Percentiles rank a stretch among this genome's conserved stretches.
Evolutionary conservation across 2,888 invertebrate species (phyloP).

Genomic region (Tachina fera): DNA sequence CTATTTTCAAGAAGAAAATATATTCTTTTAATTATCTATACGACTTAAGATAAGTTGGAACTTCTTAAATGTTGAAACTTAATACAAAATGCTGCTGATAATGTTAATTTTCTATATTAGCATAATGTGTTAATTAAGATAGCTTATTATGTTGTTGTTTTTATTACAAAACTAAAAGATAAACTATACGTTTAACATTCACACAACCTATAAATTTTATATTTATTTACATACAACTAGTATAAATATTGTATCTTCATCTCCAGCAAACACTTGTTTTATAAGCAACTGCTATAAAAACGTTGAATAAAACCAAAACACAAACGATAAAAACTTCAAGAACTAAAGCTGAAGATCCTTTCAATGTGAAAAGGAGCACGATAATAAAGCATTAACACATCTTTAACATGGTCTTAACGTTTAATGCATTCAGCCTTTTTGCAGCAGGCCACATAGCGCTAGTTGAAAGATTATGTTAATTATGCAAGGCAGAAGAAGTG

Average conservation of each 20-base stretch:
- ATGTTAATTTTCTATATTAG: slow-evolving; percentile 66
- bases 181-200: slow-evolving; percentile 40
- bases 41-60: neutral
- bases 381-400: slow-evolving; percentile 69
- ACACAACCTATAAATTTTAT: neutral
- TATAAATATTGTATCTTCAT: slow-evolving; percentile 19
- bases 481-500: slow-evolving; percentile 33
- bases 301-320: neutral
- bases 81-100: slow-evolving; percentile 56
- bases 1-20: neutral
- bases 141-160: slow-evolving; percentile 60
- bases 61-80: slow-evolving; percentile 45
- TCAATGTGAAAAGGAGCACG: slow-evolving; percentile 52
- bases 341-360: slow-evolving; percentile 30
- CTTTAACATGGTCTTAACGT: slow-evolving; percentile 30
- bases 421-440: slow-evolving; percentile 49
- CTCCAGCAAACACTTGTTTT: slow-evolving; percentile 13
- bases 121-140: slow-evolving; percentile 71
- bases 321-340: slow-evolving; percentile 1
- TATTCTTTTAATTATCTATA: neutral
- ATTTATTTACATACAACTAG: neutral
- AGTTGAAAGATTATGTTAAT: slow-evolving; percentile 65
- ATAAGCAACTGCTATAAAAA: neutral
- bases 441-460: slow-evolving; percentile 51
- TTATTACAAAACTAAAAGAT: slow-evolving; percentile 56